Conservation (phyloP, 1,140 invertebrate species). For the Cydia pomonella region DNA sequence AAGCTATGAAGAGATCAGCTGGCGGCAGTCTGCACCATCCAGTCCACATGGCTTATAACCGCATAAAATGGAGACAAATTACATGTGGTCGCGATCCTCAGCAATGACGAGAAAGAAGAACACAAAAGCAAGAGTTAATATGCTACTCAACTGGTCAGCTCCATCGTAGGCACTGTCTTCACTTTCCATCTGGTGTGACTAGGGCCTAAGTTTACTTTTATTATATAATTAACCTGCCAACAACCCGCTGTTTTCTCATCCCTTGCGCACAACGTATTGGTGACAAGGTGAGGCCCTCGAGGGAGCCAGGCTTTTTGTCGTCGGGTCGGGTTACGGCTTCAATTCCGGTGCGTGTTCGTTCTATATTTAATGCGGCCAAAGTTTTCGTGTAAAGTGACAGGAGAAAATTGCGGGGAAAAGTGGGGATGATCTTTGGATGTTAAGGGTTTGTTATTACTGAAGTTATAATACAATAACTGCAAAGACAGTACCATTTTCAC, state of each 20-base stretch:
- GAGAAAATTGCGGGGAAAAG: neutral
- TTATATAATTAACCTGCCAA: neutral
- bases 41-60: too few species aligned
- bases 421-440: neutral
- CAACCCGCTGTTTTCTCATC: slow-evolving; percentile 3
- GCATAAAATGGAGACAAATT: too few species aligned
- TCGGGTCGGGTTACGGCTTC: slow-evolving; percentile 22
- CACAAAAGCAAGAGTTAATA: too few species aligned
- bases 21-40: too few species aligned
- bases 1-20: too few species aligned
- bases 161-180: too few species aligned
- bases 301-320: slow-evolving; percentile 28
- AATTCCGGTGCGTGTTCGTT: neutral
- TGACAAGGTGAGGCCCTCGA: slow-evolving; percentile 25
- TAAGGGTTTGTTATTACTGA: too few species aligned
- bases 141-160: too few species aligned
- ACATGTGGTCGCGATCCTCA: too few species aligned
- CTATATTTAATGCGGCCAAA: neutral
- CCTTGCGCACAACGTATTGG: slow-evolving; percentile 4
- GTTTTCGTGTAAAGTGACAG: slow-evolving; percentile 9
- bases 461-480: neutral
- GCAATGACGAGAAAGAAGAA: too few species aligned
- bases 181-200: too few species aligned
- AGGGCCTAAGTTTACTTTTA: too few species aligned
- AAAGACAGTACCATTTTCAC: neutral